phyloP scores from a whole-genome alignment of 2,888 invertebrate genomes.

The Odontocolon sp. region DNA sequence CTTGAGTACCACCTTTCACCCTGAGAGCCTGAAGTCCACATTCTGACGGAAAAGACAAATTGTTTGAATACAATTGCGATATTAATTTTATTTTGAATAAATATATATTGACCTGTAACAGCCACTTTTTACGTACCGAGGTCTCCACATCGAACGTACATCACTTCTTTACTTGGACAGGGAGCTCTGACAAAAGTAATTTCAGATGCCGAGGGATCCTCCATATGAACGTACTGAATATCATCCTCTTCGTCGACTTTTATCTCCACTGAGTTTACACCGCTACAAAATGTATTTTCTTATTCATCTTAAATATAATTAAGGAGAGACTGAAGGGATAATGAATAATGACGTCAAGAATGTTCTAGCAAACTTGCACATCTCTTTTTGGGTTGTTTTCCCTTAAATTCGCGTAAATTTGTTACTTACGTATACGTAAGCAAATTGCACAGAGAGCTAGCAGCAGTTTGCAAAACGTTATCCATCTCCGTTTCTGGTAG shows the following conservation, averaged over 20 bases:
- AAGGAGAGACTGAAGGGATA: neutral
- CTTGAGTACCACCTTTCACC: conserved; percentile 81
- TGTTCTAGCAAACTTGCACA: neutral
- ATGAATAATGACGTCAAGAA: neutral
- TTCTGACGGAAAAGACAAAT: conserved; percentile 79
- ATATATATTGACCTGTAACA: too few species aligned
- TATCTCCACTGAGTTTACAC: conserved; percentile 87
- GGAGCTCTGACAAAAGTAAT: conserved; percentile 90
- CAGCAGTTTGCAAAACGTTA: conserved; percentile 86
- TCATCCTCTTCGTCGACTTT: conserved; percentile 84
- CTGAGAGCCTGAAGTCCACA: conserved; percentile 86
- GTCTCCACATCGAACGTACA: conserved; percentile 90
- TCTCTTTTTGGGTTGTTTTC: neutral
- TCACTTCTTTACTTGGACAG: conserved; percentile 89
- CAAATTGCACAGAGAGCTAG: conserved; percentile 89
- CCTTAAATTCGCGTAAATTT: neutral
- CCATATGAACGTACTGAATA: conserved; percentile 89
- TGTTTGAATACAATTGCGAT: neutral
- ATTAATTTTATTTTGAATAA: conserved; percentile 1
- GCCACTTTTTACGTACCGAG: conserved; percentile 88
- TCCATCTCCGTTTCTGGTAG: conserved; percentile 81
- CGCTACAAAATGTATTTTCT: conserved; percentile 83
- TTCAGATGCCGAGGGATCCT: conserved; percentile 90
- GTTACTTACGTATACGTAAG: conserved; percentile 88
- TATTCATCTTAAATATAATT: neutral